Conservation (phyloP, 2,113 vertebrate species). For the Sceloporus undulatus region DNA sequence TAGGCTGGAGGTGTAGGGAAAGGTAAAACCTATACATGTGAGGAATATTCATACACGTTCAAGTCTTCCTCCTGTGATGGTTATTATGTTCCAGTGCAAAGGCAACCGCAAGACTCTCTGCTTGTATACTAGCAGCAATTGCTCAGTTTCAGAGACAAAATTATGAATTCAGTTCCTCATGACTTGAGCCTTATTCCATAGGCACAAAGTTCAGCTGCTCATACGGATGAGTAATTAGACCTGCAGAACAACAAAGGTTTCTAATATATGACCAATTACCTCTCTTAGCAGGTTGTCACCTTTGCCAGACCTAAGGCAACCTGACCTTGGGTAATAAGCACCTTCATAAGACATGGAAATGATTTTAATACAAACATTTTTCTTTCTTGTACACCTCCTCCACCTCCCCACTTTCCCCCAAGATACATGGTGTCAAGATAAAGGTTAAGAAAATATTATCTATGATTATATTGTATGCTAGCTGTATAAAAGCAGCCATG, state of each 20-base stretch:
- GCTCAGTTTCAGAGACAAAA: neutral
- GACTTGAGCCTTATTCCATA: neutral
- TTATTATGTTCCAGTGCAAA: neutral
- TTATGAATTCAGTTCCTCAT: neutral
- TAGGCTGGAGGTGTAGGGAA: too few relatives aligned
- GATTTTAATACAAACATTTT: neutral
- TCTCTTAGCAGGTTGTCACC: neutral
- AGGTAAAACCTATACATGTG: conserved; percentile 8
- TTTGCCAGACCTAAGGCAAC: neutral
- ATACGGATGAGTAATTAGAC: neutral
- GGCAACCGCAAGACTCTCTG: neutral
- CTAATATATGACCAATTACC: neutral
- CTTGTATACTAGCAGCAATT: neutral
- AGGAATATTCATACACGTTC: conserved; percentile 15
- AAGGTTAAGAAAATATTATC: neutral
- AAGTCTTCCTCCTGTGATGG: neutral
- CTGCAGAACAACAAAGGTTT: neutral
- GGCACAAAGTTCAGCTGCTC: neutral
- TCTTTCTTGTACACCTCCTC: neutral
- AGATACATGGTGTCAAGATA: neutral
- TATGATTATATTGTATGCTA: too few relatives aligned
- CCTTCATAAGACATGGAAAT: neutral
- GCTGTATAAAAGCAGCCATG: neutral
- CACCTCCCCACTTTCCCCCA: too few relatives aligned
- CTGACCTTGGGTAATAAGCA: neutral